Evolutionary conservation across 1,140 invertebrate genomes (phyloP), one percentile per base, ranked within the genome.

Genomic region (Chionoecetes opilio): DNA sequence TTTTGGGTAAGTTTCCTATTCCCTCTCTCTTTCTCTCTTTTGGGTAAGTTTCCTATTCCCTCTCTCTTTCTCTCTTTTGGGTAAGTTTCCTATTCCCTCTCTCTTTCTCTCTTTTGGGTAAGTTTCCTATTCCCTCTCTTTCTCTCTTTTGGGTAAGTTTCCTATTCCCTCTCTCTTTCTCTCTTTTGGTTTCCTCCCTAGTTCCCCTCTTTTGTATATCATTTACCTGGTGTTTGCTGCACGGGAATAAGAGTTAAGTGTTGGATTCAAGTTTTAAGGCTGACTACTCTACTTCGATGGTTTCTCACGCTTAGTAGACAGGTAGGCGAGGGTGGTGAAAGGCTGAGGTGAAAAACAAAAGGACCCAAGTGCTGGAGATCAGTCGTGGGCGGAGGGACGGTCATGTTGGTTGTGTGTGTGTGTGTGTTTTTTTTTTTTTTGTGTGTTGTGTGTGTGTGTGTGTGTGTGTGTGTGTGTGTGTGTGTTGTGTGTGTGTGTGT

Each of bases 401-500:
- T n/a, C n/a, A n/a, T n/a, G n/a, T n/a, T n/a, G n/a, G n/a, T n/a
- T 37, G 41, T 53, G 41, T 90, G 41, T 90, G 88, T 90, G 88
- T 90, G 38, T 90, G 38, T 90, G n/a, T n/a, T n/a, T n/a, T n/a
- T n/a, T n/a, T n/a, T n/a, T n/a, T n/a, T n/a, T n/a, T n/a, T n/a
- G n/a, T n/a, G n/a, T n/a, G n/a, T n/a, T n/a, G n/a, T n/a, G 38
- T 90, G 38, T 90, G 35, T 90, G 38, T 90, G 38, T 90, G 17
- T 46, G 41, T 90, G 41, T 90, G 41, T 90, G 89, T 91, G 53
- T 91, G 89, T 75, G 53, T 91, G 53, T 91, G 53, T 91, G 41
- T 91, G 53, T 75, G 53, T 91, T 75, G 53, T 91, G 53, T 91
- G 53, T 91, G 53, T 91, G 53, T 91, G 89, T 91, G 53, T 91